Conservation (phyloP, 1,140 invertebrate genomes). For the Dermatophagoides farinae region DNA sequence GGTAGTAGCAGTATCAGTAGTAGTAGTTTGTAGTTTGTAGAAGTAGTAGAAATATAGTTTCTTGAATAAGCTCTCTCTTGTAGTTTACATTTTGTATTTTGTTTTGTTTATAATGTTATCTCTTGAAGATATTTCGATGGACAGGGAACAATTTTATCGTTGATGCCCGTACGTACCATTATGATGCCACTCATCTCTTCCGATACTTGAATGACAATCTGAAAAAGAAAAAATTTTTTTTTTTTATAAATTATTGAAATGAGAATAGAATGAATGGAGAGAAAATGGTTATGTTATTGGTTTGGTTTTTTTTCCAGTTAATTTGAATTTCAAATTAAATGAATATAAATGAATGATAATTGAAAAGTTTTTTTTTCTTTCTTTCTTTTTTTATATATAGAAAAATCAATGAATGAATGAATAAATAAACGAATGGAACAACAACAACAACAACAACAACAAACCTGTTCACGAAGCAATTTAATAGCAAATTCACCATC, state of each 20-base stretch:
- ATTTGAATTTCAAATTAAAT: background rate
- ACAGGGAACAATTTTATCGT: slow-evolving; percentile 46
- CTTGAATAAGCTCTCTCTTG: no score
- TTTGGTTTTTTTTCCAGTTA: background rate
- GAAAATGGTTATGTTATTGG: background rate
- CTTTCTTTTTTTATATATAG: no score
- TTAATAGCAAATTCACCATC: slow-evolving; percentile 38
- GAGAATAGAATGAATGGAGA: no score
- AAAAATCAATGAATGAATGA: no score
- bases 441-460: background rate
- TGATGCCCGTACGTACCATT: slow-evolving; percentile 60
- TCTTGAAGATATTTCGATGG: slow-evolving; percentile 33
- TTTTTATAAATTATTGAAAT: no score
- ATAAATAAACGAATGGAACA: no score
- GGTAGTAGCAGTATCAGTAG: no score
- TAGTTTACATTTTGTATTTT: no score
- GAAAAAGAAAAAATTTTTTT: slow-evolving; percentile 11
- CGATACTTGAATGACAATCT: slow-evolving; percentile 48
- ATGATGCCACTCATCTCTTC: slow-evolving; percentile 78
- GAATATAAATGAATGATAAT: background rate
- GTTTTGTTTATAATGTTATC: slow-evolving; percentile 22
- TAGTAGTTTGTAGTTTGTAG: no score
- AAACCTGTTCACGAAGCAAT: slow-evolving; percentile 44
- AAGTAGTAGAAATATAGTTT: no score
- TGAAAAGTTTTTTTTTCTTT: background rate